Percentiles rank a stretch among this genome's conserved stretches.
Conservation (phyloP, 2,888 invertebrate genomes). For the Agriotes lineatus region DNA sequence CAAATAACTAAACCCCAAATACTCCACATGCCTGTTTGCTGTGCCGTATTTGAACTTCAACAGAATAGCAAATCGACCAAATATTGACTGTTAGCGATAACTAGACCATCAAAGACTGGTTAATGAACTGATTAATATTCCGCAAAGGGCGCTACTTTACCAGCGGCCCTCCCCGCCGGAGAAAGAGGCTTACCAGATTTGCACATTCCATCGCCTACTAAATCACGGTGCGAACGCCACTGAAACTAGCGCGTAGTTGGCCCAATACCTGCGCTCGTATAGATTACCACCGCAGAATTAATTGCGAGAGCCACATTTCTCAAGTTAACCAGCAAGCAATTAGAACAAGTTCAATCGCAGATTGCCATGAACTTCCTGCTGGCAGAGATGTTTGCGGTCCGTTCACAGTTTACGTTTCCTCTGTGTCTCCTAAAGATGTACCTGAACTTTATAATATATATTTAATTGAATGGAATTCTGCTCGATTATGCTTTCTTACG, state of each 20-base stretch:
- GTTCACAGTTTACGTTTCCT: conserved; percentile 28
- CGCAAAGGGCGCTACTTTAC: background rate
- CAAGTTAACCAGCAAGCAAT: conserved; percentile 39
- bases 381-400: conserved; percentile 35
- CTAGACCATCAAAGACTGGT: conserved; percentile 10
- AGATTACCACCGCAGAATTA: conserved; percentile 36
- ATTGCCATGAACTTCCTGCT: conserved; percentile 35
- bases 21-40: conserved; percentile 13
- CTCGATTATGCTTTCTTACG: too few relatives aligned
- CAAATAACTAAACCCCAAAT: conserved; percentile 20
- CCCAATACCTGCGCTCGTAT: conserved; percentile 32
- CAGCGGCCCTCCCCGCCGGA: background rate
- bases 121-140: conserved; percentile 30
- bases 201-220: conserved; percentile 9
- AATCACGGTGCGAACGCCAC: conserved; percentile 15
- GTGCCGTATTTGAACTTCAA: conserved; percentile 8
- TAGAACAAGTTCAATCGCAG: conserved; percentile 38
- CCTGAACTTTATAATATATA: too few relatives aligned
- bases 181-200: conserved; percentile 9
- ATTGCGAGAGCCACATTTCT: conserved; percentile 37
- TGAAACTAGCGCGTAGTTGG: conserved; percentile 24
- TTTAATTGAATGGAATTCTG: too few relatives aligned
- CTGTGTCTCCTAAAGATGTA: too few relatives aligned
- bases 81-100: conserved; percentile 17
- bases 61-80: conserved; percentile 15